These are phyloP conservation scores for Napeogenes sylphis DNA, from an alignment of 2,888 invertebrate genomes.

Conservation along the genomic window DNA sequence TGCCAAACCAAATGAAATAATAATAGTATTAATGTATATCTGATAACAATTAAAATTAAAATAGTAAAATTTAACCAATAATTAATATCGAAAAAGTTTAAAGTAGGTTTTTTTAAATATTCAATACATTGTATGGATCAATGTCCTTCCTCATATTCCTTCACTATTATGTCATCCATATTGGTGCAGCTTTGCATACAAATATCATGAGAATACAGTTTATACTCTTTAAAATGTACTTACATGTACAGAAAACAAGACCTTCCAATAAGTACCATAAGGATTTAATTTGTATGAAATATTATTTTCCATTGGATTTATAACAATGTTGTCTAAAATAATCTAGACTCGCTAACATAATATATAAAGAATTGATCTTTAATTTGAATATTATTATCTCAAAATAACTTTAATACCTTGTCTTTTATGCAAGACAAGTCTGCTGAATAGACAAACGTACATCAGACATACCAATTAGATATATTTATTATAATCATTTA, in stretches of 20 bases:
- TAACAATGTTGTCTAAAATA: neutral
- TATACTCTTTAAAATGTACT: constrained; percentile 8
- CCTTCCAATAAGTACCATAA: neutral
- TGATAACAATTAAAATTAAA: too few species aligned
- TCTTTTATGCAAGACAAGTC: constrained; percentile 45
- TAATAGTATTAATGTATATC: too few species aligned
- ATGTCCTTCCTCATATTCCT: constrained; percentile 17
- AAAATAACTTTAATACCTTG: constrained; percentile 37
- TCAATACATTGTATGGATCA: constrained; percentile 2
- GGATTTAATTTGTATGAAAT: neutral
- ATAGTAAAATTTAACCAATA: too few species aligned
- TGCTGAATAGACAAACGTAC: constrained; percentile 44
- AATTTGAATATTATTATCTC: constrained; percentile 24
- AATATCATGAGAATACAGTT: constrained; percentile 24
- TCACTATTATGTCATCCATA: constrained; percentile 28
- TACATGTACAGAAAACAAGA: constrained; percentile 1
- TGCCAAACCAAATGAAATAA: too few species aligned
- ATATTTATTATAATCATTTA: constrained; percentile 36
- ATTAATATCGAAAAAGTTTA: too few species aligned
- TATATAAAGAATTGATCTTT: constrained; percentile 21
- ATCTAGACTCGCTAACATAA: neutral
- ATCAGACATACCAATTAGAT: constrained; percentile 29
- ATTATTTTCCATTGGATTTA: neutral
- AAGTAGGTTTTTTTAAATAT: too few species aligned
- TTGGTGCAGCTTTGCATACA: constrained; percentile 29